phyloP scores from a whole-genome alignment of 2,113 vertebrate species.

The Oncorhynchus gorbuscha region DNA sequence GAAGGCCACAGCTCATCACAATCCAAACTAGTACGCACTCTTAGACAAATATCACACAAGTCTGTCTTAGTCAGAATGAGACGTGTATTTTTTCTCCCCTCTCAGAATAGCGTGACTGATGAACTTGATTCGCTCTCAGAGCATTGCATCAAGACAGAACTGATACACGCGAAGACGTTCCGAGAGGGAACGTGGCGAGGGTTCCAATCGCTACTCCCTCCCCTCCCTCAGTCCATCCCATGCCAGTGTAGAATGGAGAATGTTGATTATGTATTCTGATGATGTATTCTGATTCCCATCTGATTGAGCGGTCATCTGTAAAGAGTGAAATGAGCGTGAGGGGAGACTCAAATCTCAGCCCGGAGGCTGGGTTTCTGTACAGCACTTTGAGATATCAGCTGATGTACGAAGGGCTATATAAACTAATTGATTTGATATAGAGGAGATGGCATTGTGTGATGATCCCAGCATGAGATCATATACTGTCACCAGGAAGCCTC shows the following conservation, averaged over 20 bases:
- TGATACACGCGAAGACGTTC: constrained; percentile 33
- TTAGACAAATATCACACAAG: constrained; percentile 44
- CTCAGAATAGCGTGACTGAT: constrained; percentile 52
- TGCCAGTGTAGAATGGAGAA: constrained; percentile 27
- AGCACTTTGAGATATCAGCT: no score
- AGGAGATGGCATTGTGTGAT: not conserved
- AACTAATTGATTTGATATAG: no score
- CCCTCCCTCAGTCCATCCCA: not conserved
- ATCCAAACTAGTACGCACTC: constrained; percentile 33
- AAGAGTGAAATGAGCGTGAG: not conserved
- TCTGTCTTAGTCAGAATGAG: constrained; percentile 53
- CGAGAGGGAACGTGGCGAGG: constrained; percentile 39
- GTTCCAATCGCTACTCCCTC: constrained; percentile 30
- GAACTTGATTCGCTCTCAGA: constrained; percentile 55
- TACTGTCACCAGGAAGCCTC: no score
- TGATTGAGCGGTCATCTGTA: constrained; percentile 26
- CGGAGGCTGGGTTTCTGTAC: no score
- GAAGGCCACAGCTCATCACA: constrained; percentile 39
- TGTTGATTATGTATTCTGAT: constrained; percentile 22
- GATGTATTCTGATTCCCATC: constrained; percentile 7
- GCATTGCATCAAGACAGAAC: constrained; percentile 45
- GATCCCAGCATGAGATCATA: no score
- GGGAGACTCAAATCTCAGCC: not conserved
- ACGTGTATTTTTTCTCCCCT: constrained; percentile 15
- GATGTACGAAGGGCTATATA: no score